Base-by-base conservation (phyloP, 2,797 vertebrate species). In the Rhinogobio ventralis region DNA sequence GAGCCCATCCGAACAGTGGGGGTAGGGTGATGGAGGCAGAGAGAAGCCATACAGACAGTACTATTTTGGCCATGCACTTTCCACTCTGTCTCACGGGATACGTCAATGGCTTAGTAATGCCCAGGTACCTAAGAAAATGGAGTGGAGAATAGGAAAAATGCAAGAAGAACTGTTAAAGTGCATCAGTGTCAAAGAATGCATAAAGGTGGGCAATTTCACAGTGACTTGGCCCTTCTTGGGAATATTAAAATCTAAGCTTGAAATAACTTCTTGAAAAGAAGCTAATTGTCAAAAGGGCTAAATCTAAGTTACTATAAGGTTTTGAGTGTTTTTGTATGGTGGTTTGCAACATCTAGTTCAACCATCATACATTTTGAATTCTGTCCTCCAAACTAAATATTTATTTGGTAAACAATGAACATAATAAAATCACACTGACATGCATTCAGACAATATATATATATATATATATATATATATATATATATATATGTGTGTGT, bases 11-110 rank as follows among this genome's bases (percentile, higher is more conserved):
- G 0, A 99, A 99, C 86, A 99, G 95, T 0, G 98, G 98, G 0
- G 98, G 98, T 5, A 98, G 92, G 20, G 97, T 99, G 94, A 99
- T 97, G 2, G 97, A 98, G 86, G 97, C 98, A 0, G 98, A 97
- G 2, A 99, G 93, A 0, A 99, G 96, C 98, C 98, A 99, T 57
- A 99, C 97, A 0, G 94, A 97, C n/a, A 97, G 89, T 74, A 99
- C 95, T 95, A 97, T 98, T 91, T 97, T 97, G 60, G 97, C 97
- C 97, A 98, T 99, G 82, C 97, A 97, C 91, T 94, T 96, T 86
- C 97, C 98, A 2, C 95, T 98, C 90, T 99, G 98, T 45, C 97
- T 94, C 19, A 98, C 96, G 0, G 98, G 98, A 86, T 99, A 99
- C 0, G 98, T 99, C 77, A 99, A 94, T 0, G 98, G 98, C 80